phyloP scores from a whole-genome alignment of 2,797 vertebrate species.

The Syncerus caffer region DNA sequence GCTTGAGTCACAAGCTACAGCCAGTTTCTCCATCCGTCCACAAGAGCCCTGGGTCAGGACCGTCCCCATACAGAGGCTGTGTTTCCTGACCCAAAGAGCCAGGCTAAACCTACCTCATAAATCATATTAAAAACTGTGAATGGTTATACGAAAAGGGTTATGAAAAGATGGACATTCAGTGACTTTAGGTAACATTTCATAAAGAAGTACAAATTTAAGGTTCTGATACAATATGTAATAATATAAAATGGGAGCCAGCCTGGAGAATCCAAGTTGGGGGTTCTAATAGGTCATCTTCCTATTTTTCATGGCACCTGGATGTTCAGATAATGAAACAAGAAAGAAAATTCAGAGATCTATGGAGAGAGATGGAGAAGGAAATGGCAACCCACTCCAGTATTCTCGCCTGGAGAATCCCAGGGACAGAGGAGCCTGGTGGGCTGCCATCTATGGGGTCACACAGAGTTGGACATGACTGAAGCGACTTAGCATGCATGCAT shows the following conservation, averaged over 20 bases:
- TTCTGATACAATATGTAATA: not conserved
- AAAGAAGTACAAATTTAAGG: not conserved
- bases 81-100: not conserved
- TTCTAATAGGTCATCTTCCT: not conserved
- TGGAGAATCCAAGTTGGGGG: not conserved
- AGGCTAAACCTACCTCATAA: not conserved
- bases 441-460: rapidly evolving
- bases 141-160: not conserved
- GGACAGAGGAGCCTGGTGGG: not conserved
- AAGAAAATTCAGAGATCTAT: not conserved
- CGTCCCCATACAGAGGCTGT: not conserved
- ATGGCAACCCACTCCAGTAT: not conserved
- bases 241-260: not conserved
- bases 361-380: not conserved
- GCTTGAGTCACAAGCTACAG: not conserved
- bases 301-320: not conserved
- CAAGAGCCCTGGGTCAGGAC: not conserved
- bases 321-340: not conserved
- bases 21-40: not conserved
- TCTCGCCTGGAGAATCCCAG: not conserved
- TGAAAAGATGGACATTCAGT: not conserved
- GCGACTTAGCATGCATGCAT: not conserved
- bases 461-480: rapidly evolving
- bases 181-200: not conserved
- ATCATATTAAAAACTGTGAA: not conserved